Evolutionary conservation across 2,888 invertebrate genomes (phyloP).

Genomic region (Belgica antarctica): DNA sequence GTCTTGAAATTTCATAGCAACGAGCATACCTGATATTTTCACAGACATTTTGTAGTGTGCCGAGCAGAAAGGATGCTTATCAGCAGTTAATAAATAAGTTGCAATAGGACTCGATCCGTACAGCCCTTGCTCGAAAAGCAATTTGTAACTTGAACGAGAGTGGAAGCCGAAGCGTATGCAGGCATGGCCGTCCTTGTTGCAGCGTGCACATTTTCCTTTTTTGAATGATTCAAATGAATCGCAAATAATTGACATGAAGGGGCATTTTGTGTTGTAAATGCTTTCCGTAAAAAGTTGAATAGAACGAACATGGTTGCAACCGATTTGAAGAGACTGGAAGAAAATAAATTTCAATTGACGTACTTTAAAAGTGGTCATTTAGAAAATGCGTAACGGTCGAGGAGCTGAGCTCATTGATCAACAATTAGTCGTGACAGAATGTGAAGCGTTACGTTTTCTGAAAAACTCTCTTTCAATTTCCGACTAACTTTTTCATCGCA

Average conservation of each 20-base stretch:
- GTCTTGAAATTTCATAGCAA: background rate
- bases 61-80: constrained; percentile 73
- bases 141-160: constrained; percentile 60
- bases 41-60: constrained; percentile 75
- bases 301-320: constrained; percentile 85
- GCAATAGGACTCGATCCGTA: constrained; percentile 58
- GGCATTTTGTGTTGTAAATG: constrained; percentile 71
- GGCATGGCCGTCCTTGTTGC: constrained; percentile 63
- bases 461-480: too few relatives aligned
- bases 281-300: constrained; percentile 82
- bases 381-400: too few relatives aligned
- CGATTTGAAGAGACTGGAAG: constrained; percentile 57
- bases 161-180: constrained; percentile 71
- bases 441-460: constrained; percentile 56
- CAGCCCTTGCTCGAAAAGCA: background rate
- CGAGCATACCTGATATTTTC: constrained; percentile 60
- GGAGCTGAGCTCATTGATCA: too few relatives aligned
- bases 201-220: constrained; percentile 69
- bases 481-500: constrained; percentile 50
- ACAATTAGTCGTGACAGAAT: too few relatives aligned
- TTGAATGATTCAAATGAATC: constrained; percentile 72
- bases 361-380: too few relatives aligned
- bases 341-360: too few relatives aligned
- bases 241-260: constrained; percentile 76
- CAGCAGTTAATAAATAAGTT: constrained; percentile 72